These are phyloP conservation scores for Eupithecia inturbata DNA, from an alignment of 2,888 invertebrate species.

Conservation along the genomic window DNA sequence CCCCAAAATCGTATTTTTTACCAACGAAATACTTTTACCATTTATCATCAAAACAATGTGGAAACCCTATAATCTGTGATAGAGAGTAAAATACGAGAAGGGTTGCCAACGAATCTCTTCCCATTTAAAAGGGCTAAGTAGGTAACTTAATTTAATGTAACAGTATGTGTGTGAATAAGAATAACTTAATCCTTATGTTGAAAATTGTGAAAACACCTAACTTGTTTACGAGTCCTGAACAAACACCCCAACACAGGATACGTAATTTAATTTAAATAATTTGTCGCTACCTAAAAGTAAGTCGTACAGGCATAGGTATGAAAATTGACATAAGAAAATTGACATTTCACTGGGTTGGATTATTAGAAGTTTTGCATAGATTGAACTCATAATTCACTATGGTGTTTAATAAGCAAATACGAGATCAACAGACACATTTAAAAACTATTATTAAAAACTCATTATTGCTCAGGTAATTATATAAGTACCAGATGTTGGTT, in stretches of 20 bases:
- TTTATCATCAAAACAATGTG: slow-evolving; percentile 9
- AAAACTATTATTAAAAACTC: background rate
- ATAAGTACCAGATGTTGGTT: background rate
- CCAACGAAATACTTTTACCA: background rate
- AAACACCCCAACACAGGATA: slow-evolving; percentile 29
- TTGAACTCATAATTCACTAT: background rate
- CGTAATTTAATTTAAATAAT: slow-evolving; percentile 35
- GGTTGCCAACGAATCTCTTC: slow-evolving; percentile 9
- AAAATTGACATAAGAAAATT: background rate
- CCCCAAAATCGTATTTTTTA: background rate
- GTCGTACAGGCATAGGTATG: background rate
- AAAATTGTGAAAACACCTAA: slow-evolving; percentile 35
- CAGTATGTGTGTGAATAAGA: slow-evolving; percentile 11
- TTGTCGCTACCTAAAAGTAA: background rate
- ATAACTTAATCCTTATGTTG: slow-evolving; percentile 22
- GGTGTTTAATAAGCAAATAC: background rate
- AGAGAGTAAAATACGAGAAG: background rate
- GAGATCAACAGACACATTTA: background rate
- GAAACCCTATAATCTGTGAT: background rate
- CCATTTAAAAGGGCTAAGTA: slow-evolving; percentile 11
- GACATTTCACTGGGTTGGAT: background rate
- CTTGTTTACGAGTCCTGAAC: slow-evolving; percentile 35
- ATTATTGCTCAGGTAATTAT: background rate
- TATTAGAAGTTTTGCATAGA: background rate
- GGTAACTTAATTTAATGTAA: slow-evolving; percentile 16